These are phyloP conservation scores for Ornithoptera priamus DNA, from an alignment of 2,888 invertebrate species.

Conservation along the genomic window DNA sequence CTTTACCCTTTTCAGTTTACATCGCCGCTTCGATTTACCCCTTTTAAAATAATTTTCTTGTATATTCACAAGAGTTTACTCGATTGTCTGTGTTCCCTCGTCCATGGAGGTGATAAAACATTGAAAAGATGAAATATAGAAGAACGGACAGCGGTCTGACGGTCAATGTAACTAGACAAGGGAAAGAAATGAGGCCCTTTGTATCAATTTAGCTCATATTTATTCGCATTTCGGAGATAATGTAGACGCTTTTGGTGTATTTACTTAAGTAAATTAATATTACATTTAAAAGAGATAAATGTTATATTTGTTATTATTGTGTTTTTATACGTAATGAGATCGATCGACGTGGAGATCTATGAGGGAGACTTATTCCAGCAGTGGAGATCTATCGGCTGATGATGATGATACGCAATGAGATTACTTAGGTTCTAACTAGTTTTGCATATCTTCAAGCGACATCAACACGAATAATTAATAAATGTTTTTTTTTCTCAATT, in stretches of 20 bases:
- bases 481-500: too few species aligned
- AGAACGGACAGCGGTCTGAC: conserved; percentile 47
- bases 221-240: conserved; percentile 40
- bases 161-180: conserved; percentile 52
- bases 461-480: too few species aligned
- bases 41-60: conserved; percentile 13
- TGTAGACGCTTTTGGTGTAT: conserved; percentile 33
- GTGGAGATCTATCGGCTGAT: too few species aligned
- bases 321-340: too few species aligned
- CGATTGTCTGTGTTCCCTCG: conserved; percentile 60
- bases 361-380: too few species aligned
- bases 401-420: too few species aligned
- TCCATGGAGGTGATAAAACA: conserved; percentile 62
- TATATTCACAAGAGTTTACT: conserved; percentile 29
- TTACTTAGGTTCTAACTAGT: too few species aligned
- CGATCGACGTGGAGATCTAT: too few species aligned
- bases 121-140: conserved; percentile 70
- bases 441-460: too few species aligned
- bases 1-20: neutral
- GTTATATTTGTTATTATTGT: too few species aligned
- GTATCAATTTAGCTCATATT: conserved; percentile 37
- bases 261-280: conserved; percentile 10
- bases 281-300: too few species aligned
- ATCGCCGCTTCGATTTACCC: conserved; percentile 4
- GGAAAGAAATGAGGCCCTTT: conserved; percentile 41